Percentiles rank a stretch among this genome's conserved stretches.
Conservation (phyloP, 2,797 vertebrate species). For the Buceros bicornis region DNA sequence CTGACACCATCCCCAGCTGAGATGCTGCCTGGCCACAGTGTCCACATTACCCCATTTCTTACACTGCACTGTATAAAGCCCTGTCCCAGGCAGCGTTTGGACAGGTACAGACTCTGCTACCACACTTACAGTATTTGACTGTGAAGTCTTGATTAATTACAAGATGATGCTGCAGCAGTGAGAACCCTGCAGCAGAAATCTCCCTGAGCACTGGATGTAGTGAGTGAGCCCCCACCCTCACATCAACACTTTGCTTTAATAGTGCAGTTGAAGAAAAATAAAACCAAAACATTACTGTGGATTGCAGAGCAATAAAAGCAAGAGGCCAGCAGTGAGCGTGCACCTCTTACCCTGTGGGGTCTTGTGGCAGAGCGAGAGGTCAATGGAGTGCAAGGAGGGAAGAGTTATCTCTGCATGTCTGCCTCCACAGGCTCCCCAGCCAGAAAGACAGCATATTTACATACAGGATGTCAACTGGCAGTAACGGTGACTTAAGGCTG, state of each 20-base stretch:
- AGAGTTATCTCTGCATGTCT: background rate
- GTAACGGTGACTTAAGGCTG: background rate
- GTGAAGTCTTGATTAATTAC: background rate
- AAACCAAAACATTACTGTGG: accelerated
- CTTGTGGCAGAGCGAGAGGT: background rate
- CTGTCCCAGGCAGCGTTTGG: background rate
- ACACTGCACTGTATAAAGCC: background rate
- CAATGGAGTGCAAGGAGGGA: background rate
- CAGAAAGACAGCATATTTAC: background rate
- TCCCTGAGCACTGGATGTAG: background rate
- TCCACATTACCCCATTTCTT: background rate
- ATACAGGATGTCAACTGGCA: background rate
- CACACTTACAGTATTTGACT: background rate
- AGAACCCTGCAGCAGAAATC: background rate
- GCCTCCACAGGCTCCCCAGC: background rate
- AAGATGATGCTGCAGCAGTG: background rate
- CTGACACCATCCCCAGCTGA: background rate
- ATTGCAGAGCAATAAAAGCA: background rate
- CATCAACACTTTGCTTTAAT: background rate
- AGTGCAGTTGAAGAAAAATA: background rate
- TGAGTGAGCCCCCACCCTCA: background rate
- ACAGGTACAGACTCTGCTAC: background rate
- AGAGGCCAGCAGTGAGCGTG: background rate
- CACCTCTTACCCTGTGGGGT: background rate
- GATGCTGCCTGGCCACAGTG: background rate